phyloP scores from a whole-genome alignment of 1,140 invertebrate species.

The Zaprionus ghesquierei region DNA sequence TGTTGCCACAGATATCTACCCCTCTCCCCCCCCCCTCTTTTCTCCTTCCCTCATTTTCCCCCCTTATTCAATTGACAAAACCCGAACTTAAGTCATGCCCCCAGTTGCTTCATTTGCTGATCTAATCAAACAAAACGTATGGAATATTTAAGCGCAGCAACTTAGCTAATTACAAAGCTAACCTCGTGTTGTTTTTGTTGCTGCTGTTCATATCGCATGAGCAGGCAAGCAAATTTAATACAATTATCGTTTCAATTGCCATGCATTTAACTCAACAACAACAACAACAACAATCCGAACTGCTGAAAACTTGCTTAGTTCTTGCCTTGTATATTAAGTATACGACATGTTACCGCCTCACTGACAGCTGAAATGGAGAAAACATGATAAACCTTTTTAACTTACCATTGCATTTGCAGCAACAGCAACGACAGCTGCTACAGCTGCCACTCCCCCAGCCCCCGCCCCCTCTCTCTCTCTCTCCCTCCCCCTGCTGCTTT shows the following conservation, averaged over 20 bases:
- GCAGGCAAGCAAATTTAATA: conserved; percentile 20
- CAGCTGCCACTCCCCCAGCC: neutral
- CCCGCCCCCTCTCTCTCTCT: neutral
- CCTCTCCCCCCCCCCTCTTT: neutral
- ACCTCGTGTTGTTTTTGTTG: no score
- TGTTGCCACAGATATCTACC: neutral
- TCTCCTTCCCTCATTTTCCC: no score
- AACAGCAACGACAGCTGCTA: neutral
- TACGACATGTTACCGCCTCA: conserved; percentile 35
- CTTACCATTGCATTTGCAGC: neutral
- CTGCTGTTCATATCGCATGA: neutral
- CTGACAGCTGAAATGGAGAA: conserved; percentile 7
- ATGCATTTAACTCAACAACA: conserved; percentile 13
- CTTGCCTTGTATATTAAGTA: conserved; percentile 39
- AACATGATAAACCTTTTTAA: conserved; percentile 56
- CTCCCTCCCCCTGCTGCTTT: neutral
- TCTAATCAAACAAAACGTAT: neutral
- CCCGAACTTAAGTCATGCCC: neutral
- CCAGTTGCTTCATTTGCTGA: neutral
- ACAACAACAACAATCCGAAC: neutral
- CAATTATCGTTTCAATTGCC: conserved; percentile 57
- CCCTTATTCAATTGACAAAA: conserved; percentile 56
- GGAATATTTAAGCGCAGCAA: conserved; percentile 28
- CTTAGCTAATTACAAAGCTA: conserved; percentile 25
- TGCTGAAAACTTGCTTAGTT: conserved; percentile 4